Evolutionary conservation across 2,797 vertebrate species (phyloP).

Genomic region (Alca torda): DNA sequence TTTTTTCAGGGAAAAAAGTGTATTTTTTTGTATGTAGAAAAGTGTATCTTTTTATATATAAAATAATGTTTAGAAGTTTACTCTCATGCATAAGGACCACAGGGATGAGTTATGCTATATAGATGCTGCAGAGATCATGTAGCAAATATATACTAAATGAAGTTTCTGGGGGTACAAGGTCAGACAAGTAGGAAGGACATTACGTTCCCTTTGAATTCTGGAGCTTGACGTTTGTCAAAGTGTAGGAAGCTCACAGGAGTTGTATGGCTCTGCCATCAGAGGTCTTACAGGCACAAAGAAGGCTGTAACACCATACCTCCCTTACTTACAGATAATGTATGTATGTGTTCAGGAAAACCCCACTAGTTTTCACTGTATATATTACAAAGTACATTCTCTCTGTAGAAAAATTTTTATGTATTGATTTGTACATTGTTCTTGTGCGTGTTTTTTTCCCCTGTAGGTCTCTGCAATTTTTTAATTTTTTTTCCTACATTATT

Average conservation of each 20-base stretch:
- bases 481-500: background rate
- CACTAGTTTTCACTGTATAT: background rate
- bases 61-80: background rate
- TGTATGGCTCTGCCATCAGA: background rate
- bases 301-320: fast-evolving
- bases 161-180: background rate
- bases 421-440: background rate
- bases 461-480: background rate
- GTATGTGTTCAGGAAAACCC: background rate
- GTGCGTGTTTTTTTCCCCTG: fast-evolving
- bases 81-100: background rate
- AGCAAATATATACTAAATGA: background rate
- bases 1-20: background rate
- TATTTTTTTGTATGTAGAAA: background rate
- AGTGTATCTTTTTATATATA: background rate
- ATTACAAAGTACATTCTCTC: background rate
- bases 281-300: background rate
- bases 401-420: background rate
- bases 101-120: background rate
- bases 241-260: background rate
- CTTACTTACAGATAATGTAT: background rate
- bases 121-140: background rate
- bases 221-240: background rate
- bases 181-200: background rate
- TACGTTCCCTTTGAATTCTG: background rate